Evolutionary conservation across 64 coral and sea anemone species (phyloP).

Genomic region (Hydrozoanthus tunicans): DNA sequence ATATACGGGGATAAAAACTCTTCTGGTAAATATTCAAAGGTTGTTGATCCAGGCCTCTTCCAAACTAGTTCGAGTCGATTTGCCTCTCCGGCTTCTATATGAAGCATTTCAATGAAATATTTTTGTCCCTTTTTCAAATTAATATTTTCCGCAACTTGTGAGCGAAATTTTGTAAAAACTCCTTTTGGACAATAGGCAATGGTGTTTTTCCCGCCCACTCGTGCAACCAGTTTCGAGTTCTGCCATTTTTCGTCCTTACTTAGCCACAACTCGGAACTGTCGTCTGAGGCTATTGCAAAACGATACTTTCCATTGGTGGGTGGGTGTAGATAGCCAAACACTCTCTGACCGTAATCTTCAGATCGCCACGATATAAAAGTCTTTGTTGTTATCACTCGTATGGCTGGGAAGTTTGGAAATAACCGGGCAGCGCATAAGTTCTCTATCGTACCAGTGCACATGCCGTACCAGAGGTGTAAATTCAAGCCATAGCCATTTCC

Average conservation of each 20-base stretch:
- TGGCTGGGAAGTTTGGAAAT: conserved; percentile 24
- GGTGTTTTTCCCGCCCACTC: not conserved
- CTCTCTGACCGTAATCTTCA: conserved; percentile 25
- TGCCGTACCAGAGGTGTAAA: conserved; percentile 25
- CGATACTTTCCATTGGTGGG: not conserved
- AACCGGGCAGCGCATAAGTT: conserved; percentile 12
- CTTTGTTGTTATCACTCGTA: conserved; percentile 7
- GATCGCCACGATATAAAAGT: conserved; percentile 25
- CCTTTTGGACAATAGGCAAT: conserved; percentile 48
- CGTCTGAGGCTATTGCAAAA: conserved; percentile 39
- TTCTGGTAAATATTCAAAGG: not conserved
- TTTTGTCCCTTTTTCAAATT: conserved; percentile 3
- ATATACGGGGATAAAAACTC: conserved; percentile 18
- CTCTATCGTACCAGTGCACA: not conserved
- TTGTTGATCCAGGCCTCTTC: not conserved
- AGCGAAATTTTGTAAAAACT: conserved; percentile 37
- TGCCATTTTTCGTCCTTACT: conserved; percentile 28
- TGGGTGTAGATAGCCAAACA: conserved; percentile 39
- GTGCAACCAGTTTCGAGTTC: conserved; percentile 25
- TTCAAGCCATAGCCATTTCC: conserved; percentile 22
- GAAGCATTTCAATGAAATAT: conserved; percentile 35
- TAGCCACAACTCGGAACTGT: conserved; percentile 35
- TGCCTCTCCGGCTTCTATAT: not conserved
- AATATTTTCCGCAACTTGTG: conserved; percentile 12
- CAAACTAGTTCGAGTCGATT: conserved; percentile 29